Evolutionary conservation across 1,140 invertebrate genomes (phyloP).

Genomic region (Tenebrio molitor): DNA sequence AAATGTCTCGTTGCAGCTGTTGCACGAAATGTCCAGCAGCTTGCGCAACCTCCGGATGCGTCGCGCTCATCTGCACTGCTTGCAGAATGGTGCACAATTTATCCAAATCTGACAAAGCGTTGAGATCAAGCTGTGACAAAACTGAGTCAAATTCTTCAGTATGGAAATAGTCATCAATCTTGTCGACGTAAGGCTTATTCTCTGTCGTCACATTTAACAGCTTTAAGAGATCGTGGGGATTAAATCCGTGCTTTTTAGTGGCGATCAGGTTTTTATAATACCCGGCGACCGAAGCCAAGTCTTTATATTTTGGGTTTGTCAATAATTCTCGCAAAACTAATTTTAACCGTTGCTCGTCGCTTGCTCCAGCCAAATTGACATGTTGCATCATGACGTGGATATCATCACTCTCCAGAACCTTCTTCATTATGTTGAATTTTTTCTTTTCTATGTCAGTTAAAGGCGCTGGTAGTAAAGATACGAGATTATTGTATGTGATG

Average conservation of each 20-base stretch:
- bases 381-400: conserved; percentile 2
- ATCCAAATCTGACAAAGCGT: neutral
- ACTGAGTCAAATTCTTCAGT: conserved; percentile 10
- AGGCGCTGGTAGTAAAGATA: neutral
- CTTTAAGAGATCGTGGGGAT: neutral
- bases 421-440: neutral
- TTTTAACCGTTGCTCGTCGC: neutral
- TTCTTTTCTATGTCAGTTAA: neutral
- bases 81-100: neutral
- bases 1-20: neutral
- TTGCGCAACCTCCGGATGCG: neutral
- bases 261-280: neutral
- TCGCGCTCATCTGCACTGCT: neutral
- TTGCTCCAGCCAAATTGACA: neutral
- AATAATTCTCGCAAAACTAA: neutral
- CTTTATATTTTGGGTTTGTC: neutral
- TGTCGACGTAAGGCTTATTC: too few relatives aligned
- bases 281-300: neutral
- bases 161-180: neutral
- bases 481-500: too few relatives aligned
- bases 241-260: neutral
- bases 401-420: neutral
- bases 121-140: neutral
- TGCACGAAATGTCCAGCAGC: neutral
- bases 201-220: too few relatives aligned